phyloP scores from a whole-genome alignment of 2,888 invertebrate genomes.

The Rhingia campestris region DNA sequence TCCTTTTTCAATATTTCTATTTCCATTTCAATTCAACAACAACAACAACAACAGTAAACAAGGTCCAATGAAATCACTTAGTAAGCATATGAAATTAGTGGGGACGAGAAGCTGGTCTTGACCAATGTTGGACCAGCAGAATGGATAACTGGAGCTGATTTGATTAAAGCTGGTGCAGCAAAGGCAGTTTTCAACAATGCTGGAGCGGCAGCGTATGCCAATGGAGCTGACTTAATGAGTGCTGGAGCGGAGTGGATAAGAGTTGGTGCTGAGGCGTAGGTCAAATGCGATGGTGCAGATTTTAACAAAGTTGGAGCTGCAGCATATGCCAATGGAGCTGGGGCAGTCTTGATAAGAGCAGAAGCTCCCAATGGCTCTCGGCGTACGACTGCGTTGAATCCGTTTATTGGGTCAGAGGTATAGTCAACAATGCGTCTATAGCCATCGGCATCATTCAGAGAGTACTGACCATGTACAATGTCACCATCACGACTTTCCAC shows the following conservation, averaged over 20 bases:
- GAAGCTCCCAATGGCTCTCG: slow-evolving; percentile 80
- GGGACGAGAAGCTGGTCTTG: slow-evolving; percentile 80
- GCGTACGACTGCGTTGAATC: slow-evolving; percentile 82
- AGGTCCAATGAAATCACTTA: slow-evolving; percentile 54
- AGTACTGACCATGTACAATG: slow-evolving; percentile 82
- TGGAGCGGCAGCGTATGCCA: slow-evolving; percentile 39
- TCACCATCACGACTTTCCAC: slow-evolving; percentile 82
- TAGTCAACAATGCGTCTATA: slow-evolving; percentile 82
- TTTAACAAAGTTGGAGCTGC: slow-evolving; percentile 76
- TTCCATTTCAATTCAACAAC: slow-evolving; percentile 8
- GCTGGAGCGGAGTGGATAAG: slow-evolving; percentile 39
- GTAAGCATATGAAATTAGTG: slow-evolving; percentile 81
- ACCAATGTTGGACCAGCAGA: slow-evolving; percentile 78
- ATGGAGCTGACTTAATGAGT: slow-evolving; percentile 41
- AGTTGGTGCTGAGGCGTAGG: slow-evolving; percentile 67
- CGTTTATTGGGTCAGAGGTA: slow-evolving; percentile 82
- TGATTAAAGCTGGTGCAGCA: slow-evolving; percentile 50
- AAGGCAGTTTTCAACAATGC: too few species aligned
- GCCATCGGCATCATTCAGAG: slow-evolving; percentile 82
- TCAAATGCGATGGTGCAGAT: slow-evolving; percentile 75
- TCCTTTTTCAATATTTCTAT: neutral
- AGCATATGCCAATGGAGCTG: slow-evolving; percentile 25
- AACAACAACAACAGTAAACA: slow-evolving; percentile 31
- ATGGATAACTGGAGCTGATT: slow-evolving; percentile 43
- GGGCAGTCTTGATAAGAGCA: slow-evolving; percentile 76